These are phyloP conservation scores for Archips xylosteana DNA, from an alignment of 2,888 invertebrate species.

Conservation along the genomic window DNA sequence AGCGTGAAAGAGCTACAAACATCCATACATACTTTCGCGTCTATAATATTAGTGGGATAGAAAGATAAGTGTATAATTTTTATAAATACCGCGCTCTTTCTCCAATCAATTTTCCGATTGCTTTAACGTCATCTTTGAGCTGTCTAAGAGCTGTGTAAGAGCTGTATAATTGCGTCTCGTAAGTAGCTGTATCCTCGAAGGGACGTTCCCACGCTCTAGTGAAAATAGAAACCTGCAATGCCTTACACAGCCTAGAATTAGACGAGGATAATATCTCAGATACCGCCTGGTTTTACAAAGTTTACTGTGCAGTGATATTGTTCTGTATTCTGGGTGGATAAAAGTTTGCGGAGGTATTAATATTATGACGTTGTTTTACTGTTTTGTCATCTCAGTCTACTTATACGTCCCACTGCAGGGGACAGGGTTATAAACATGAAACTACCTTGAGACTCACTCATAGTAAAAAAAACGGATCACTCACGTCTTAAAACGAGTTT, in stretches of 20 bases:
- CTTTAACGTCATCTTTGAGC: not conserved
- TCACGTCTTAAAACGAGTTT: too few relatives aligned
- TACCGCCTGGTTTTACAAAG: not conserved
- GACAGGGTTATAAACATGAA: too few relatives aligned
- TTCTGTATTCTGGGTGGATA: not conserved
- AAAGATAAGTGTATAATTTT: not conserved
- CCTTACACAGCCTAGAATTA: slow-evolving; percentile 27
- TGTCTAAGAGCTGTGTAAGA: not conserved
- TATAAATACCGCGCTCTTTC: not conserved
- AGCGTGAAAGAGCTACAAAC: too few relatives aligned
- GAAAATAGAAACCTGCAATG: slow-evolving; percentile 46
- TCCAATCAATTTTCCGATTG: not conserved
- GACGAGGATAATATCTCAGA: slow-evolving; percentile 17
- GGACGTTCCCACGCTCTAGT: slow-evolving; percentile 50
- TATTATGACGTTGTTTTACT: too few relatives aligned
- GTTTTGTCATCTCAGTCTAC: too few relatives aligned
- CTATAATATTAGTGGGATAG: too few relatives aligned
- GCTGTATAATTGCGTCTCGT: slow-evolving; percentile 23
- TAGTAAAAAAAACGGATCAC: too few relatives aligned
- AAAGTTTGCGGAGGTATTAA: too few relatives aligned
- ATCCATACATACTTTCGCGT: too few relatives aligned
- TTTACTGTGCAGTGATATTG: not conserved
- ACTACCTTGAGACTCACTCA: too few relatives aligned
- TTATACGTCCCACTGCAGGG: too few relatives aligned
- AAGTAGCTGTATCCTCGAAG: slow-evolving; percentile 30